Evolutionary conservation across 2,888 invertebrate species (phyloP).

Genomic region (Lithophane semibrunnea): DNA sequence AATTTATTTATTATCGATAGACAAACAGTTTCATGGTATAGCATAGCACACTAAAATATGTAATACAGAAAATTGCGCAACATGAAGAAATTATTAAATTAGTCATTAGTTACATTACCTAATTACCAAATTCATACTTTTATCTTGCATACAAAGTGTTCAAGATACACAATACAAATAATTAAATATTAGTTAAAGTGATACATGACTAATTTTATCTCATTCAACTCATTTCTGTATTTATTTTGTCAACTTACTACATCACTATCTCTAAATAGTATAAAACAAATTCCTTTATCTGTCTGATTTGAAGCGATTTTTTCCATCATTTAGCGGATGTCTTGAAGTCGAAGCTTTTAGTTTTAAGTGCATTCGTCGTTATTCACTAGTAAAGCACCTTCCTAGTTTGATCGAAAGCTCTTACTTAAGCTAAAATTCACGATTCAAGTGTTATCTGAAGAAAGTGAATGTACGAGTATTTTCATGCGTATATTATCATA

Average conservation of each 20-base stretch:
- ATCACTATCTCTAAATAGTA: slow-evolving; percentile 2
- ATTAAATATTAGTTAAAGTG: slow-evolving; percentile 4
- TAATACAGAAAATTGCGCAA: slow-evolving; percentile 8
- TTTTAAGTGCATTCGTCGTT: too few relatives aligned
- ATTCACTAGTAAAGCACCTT: too few relatives aligned
- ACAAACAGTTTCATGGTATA: neutral
- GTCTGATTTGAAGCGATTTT: neutral
- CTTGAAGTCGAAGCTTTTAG: neutral
- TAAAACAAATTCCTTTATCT: neutral
- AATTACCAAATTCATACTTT: neutral
- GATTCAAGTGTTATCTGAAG: neutral
- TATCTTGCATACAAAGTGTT: slow-evolving; percentile 16
- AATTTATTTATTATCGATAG: neutral
- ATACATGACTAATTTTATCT: slow-evolving; percentile 31
- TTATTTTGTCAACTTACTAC: slow-evolving; percentile 12
- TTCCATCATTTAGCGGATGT: neutral
- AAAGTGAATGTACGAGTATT: neutral
- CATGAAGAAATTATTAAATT: neutral
- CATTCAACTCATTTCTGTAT: slow-evolving; percentile 20
- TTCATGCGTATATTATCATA: neutral
- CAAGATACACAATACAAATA: slow-evolving; percentile 26
- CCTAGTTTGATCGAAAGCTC: neutral
- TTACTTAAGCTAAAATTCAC: neutral
- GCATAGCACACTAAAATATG: neutral
- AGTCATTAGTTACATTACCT: neutral